phyloP scores from a whole-genome alignment of 1,140 invertebrate genomes.

The Helicoverpa zea region DNA sequence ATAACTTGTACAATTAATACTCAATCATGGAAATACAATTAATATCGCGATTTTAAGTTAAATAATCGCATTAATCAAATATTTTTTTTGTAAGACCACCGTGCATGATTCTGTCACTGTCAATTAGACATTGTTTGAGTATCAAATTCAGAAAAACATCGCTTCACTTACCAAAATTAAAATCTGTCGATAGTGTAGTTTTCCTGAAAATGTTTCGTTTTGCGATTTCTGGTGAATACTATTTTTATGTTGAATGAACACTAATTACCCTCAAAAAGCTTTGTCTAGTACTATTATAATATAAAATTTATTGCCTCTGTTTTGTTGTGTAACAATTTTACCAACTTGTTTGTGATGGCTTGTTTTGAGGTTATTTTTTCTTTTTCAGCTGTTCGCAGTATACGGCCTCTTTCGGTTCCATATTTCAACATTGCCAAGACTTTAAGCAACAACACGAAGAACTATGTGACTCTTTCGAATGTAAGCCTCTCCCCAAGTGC shows the following conservation, averaged over 20 bases:
- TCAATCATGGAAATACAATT: background rate
- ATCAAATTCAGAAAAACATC: background rate
- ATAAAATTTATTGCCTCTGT: slow-evolving; percentile 43
- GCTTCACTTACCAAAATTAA: background rate
- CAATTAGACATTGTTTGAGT: background rate
- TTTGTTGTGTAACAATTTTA: slow-evolving; percentile 52
- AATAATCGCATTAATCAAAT: no score
- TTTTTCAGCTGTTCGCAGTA: slow-evolving; percentile 74
- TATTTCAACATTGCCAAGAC: slow-evolving; percentile 67
- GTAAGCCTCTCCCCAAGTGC: slow-evolving; percentile 40
- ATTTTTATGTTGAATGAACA: slow-evolving; percentile 27
- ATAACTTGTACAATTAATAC: background rate
- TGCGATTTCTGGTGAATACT: slow-evolving; percentile 67
- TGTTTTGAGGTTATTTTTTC: slow-evolving; percentile 73
- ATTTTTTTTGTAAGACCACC: background rate
- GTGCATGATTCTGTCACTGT: background rate
- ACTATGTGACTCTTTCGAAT: slow-evolving; percentile 61
- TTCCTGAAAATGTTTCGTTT: slow-evolving; percentile 70
- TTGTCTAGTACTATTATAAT: background rate
- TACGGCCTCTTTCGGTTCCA: slow-evolving; percentile 64
- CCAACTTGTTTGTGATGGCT: slow-evolving; percentile 52
- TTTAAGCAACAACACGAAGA: slow-evolving; percentile 60
- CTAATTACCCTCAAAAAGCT: background rate
- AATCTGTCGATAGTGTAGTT: slow-evolving; percentile 16
- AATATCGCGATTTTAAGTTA: no score